A percentile compares a stretch with the other conserved stretches of the same genome.
Conservation (phyloP, 2,113 vertebrate genomes). For the Eurypyga helias region DNA sequence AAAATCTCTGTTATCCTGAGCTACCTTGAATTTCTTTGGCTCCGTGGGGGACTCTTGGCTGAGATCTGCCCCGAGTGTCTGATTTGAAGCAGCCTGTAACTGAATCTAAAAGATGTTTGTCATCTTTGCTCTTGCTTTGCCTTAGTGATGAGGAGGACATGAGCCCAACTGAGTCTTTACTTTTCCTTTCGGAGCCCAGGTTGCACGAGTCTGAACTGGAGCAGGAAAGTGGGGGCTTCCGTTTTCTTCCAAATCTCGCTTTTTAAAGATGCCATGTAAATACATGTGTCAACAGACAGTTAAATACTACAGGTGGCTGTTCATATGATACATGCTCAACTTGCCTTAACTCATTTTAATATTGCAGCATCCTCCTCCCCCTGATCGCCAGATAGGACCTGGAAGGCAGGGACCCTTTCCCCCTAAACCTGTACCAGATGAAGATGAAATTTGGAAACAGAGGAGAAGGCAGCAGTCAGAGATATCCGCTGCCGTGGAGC, state of each 20-base stretch:
- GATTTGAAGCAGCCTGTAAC: background rate
- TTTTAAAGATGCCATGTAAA: background rate
- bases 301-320: background rate
- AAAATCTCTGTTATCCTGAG: background rate
- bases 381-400: conserved; percentile 74
- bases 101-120: background rate
- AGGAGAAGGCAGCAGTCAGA: conserved; percentile 92
- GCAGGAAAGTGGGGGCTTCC: background rate
- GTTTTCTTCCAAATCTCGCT: background rate
- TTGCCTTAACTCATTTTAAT: background rate
- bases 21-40: background rate
- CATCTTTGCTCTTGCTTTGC: background rate
- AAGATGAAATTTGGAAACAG: conserved; percentile 96
- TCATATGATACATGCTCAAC: background rate
- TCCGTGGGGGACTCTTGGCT: background rate
- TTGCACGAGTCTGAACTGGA: background rate
- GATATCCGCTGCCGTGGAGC: conserved; percentile 92
- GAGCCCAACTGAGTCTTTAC: background rate
- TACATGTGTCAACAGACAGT: background rate
- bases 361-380: conserved; percentile 80
- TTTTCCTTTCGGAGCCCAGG: background rate
- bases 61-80: background rate
- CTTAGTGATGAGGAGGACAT: background rate
- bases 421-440: conserved; percentile 81
- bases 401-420: conserved; percentile 76